Evolutionary conservation across 2,888 invertebrate species (phyloP), one percentile per base, ranked within the genome.

Genomic region (Carpatolechia fugitivella): DNA sequence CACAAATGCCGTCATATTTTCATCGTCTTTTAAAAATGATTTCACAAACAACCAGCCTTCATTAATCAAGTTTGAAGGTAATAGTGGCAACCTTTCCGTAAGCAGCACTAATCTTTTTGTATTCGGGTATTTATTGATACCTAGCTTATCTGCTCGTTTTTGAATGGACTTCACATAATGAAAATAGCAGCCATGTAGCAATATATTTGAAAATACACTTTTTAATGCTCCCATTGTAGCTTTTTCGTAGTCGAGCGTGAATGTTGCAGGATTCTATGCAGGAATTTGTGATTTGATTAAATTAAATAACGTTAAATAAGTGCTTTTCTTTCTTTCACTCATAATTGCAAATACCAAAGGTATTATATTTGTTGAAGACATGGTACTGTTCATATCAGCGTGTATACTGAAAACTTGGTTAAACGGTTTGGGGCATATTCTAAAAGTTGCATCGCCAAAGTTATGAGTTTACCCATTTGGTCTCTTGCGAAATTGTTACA

Each of bases 271-370:
- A 20, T 30, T 31, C 57, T 48, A 57, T 18, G 55, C 16, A 31
- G 49, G 49, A 36, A 58, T 38, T 51, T 51, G 29, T 10, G 14
- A n/a, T 31, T 48, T 48, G 1, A 48, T n/a, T 13, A 48, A 13
- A 7, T 31, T 1, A 31, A 48, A 48, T 24, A 48, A 16, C 5
- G 10, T 48, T 6, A 14, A 4, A 48, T 48, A 48, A 31, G 31
- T 29, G 14, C 16, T 16, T 13, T 48, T 5, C 16, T 7, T 30
- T 13, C 16, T 11, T 11, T 16, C 10, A 10, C 44, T 52, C 52
- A 58, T 49, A 30, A 58, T 50, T 20, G 55, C 55, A 38, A 49
- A 55, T 29, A 58, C 46, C 14, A 58, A 30, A 30, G 55, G 55
- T 47, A 57, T 36, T 31, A 54, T 29, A 29, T 52, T 54, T 16